A percentile compares a stretch with the other conserved stretches of the same genome.
These are phyloP conservation scores for Bambusicola thoracicus DNA, from an alignment of 2,113 vertebrate genomes.

Conservation along the genomic window DNA sequence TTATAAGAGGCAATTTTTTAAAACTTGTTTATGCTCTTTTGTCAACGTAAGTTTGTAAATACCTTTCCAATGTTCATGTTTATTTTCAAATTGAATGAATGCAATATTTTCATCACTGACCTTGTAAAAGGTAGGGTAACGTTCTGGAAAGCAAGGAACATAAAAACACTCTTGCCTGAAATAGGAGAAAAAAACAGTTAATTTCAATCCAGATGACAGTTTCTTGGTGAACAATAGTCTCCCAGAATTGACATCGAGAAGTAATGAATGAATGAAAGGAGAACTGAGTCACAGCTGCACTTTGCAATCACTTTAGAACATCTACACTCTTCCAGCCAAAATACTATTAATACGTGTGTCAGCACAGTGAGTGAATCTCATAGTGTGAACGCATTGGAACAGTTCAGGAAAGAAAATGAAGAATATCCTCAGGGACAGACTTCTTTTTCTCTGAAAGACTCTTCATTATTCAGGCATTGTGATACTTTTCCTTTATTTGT, in stretches of 20 bases:
- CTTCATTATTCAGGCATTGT: slow-evolving; percentile 91
- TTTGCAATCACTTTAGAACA: slow-evolving; percentile 87
- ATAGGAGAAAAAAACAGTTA: slow-evolving; percentile 80
- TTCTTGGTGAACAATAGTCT: slow-evolving; percentile 89
- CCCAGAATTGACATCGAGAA: slow-evolving; percentile 84
- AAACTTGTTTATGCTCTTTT: not conserved
- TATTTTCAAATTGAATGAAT: not conserved
- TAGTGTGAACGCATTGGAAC: slow-evolving; percentile 76
- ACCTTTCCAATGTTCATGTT: not conserved
- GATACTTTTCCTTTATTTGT: slow-evolving; percentile 91
- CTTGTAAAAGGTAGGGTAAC: slow-evolving; percentile 7
- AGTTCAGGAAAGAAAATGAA: slow-evolving; percentile 84
- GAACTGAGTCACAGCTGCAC: slow-evolving; percentile 88
- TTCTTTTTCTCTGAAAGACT: slow-evolving; percentile 80
- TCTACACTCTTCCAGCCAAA: slow-evolving; percentile 86
- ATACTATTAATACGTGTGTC: slow-evolving; percentile 96
- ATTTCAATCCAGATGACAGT: slow-evolving; percentile 88
- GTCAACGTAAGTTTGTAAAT: not conserved
- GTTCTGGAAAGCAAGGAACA: slow-evolving; percentile 25
- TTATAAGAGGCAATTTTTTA: not conserved
- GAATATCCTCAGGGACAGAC: slow-evolving; percentile 86
- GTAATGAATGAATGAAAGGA: slow-evolving; percentile 89
- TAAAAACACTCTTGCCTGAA: slow-evolving; percentile 21
- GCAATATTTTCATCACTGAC: not conserved
- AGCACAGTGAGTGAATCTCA: slow-evolving; percentile 85